Evolutionary conservation across 1,140 invertebrate genomes (phyloP).

Genomic region (Thrips palmi): DNA sequence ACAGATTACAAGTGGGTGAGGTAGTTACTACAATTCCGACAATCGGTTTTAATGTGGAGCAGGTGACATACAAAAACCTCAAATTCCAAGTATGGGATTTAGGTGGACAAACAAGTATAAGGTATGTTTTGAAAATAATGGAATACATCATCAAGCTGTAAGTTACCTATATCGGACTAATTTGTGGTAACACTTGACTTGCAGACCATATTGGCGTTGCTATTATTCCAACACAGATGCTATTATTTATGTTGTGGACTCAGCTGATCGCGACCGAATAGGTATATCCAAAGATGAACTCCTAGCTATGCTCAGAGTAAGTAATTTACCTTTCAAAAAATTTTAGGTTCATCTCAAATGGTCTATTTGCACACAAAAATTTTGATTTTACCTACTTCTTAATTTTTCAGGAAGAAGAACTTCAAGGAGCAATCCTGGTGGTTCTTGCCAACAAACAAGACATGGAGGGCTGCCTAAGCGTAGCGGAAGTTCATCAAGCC

Average conservation of each 20-base stretch:
- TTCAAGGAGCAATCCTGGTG: constrained; percentile 85
- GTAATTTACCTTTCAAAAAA: constrained; percentile 16
- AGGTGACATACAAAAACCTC: constrained; percentile 90
- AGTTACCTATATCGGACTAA: neutral
- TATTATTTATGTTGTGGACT: constrained; percentile 99
- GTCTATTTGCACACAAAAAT: neutral
- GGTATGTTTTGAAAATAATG: constrained; percentile 25
- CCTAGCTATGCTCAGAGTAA: constrained; percentile 87
- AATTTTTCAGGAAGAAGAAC: constrained; percentile 73
- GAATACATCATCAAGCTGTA: neutral
- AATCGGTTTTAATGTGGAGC: constrained; percentile 95
- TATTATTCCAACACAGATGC: constrained; percentile 99
- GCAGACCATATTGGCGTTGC: constrained; percentile 97
- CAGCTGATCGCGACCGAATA: constrained; percentile 94
- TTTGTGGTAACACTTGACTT: constrained; percentile 20
- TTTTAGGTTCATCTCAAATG: constrained; percentile 10
- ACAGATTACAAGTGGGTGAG: constrained; percentile 93
- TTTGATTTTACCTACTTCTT: constrained; percentile 10
- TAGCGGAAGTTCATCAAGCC: constrained; percentile 92
- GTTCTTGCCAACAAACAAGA: constrained; percentile 99
- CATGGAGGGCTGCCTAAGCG: constrained; percentile 89
- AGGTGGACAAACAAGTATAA: constrained; percentile 91
- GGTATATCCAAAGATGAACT: constrained; percentile 98
- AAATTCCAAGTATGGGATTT: constrained; percentile 98
- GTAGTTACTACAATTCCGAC: constrained; percentile 99